Percentiles rank a stretch among this genome's conserved stretches.
Evolutionary conservation across 1,140 invertebrate species (phyloP).

Genomic region (Micrasema minimum): DNA sequence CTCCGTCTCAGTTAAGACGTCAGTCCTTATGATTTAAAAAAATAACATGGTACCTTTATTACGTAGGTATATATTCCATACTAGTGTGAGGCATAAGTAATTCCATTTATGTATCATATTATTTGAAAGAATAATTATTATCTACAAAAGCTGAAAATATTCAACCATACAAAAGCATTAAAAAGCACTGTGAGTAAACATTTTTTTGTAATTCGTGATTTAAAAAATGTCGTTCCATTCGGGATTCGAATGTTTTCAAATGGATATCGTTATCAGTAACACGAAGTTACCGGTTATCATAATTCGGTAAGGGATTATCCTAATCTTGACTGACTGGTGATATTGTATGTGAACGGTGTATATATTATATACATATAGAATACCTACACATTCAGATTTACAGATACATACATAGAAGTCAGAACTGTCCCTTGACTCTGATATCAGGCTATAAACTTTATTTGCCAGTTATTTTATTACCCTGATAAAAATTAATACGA

Average conservation of each 20-base stretch:
- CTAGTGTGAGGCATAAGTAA: too few relatives aligned
- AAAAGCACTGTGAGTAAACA: too few relatives aligned
- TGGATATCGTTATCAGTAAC: constrained; percentile 15
- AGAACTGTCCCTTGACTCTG: neutral
- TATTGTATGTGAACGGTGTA: neutral
- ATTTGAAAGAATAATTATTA: too few relatives aligned
- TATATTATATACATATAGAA: too few relatives aligned
- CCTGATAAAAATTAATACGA: constrained; percentile 9
- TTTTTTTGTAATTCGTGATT: constrained; percentile 17
- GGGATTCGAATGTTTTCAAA: constrained; percentile 4
- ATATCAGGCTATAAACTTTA: constrained; percentile 9
- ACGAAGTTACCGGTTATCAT: constrained; percentile 19
- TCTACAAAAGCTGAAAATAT: too few relatives aligned
- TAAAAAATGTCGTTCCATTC: neutral
- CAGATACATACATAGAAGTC: neutral
- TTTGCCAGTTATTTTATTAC: constrained; percentile 15
- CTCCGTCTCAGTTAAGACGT: too few relatives aligned
- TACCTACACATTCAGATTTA: too few relatives aligned
- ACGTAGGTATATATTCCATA: too few relatives aligned
- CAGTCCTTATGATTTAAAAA: too few relatives aligned
- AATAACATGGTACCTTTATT: too few relatives aligned
- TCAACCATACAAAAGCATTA: too few relatives aligned
- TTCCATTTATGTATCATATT: too few relatives aligned
- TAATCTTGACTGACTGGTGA: constrained; percentile 39
- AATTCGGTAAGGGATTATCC: constrained; percentile 45